These are phyloP conservation scores for Conopomorpha cramerella DNA, from an alignment of 1,140 invertebrate genomes.

Conservation along the genomic window DNA sequence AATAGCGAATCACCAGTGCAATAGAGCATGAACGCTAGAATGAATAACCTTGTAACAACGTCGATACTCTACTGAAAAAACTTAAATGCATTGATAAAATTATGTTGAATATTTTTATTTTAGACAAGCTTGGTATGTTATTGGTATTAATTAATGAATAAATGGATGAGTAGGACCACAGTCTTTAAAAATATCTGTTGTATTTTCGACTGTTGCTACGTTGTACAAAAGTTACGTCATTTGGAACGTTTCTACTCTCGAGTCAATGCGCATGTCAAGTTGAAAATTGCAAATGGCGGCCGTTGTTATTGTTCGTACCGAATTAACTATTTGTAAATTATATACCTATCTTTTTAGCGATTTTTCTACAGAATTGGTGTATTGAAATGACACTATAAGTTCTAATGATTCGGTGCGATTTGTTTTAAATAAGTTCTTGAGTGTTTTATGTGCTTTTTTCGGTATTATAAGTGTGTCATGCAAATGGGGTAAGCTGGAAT, in stretches of 20 bases:
- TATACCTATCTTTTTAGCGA: slow-evolving; percentile 58
- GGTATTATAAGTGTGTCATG: slow-evolving; percentile 61
- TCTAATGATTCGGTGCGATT: slow-evolving; percentile 43
- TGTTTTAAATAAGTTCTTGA: slow-evolving; percentile 53
- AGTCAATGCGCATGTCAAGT: slow-evolving; percentile 62
- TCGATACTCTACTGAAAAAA: background rate
- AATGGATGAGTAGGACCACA: no score
- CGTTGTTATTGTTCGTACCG: slow-evolving; percentile 63
- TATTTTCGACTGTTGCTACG: background rate
- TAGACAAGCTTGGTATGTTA: slow-evolving; percentile 3
- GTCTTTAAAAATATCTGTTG: background rate
- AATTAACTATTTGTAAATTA: slow-evolving; percentile 62
- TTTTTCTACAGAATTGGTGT: slow-evolving; percentile 53
- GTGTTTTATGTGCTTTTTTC: slow-evolving; percentile 59
- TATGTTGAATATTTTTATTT: slow-evolving; percentile 4
- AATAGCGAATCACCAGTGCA: slow-evolving; percentile 35
- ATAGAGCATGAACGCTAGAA: slow-evolving; percentile 34
- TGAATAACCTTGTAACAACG: slow-evolving; percentile 26
- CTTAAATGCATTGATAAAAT: slow-evolving; percentile 4
- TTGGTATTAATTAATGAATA: no score
- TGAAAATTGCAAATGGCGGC: slow-evolving; percentile 63
- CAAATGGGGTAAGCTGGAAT: slow-evolving; percentile 63
- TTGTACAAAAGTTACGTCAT: slow-evolving; percentile 21
- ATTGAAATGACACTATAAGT: slow-evolving; percentile 49
- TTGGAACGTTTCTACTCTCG: slow-evolving; percentile 44